Evolutionary conservation across 1,140 invertebrate species (phyloP).

Genomic region (Trinorchestia longiramus): DNA sequence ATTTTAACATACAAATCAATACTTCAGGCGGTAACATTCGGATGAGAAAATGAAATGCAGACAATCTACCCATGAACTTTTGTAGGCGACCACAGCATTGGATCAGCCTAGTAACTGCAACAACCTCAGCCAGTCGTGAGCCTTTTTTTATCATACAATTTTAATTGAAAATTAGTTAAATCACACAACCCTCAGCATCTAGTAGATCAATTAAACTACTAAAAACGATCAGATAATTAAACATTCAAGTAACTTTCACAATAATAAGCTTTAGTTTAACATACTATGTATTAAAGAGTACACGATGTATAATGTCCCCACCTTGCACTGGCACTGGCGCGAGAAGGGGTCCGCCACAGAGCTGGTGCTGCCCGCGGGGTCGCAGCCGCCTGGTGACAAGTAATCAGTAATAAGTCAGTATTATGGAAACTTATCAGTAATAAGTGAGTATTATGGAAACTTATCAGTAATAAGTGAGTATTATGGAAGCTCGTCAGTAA

Average conservation of each 20-base stretch:
- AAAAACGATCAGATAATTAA: background rate
- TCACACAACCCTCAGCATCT: too few relatives aligned
- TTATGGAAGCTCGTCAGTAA: too few relatives aligned
- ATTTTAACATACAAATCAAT: background rate
- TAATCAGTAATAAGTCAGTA: background rate
- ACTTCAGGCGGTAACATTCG: too few relatives aligned
- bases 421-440: too few relatives aligned
- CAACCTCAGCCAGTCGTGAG: background rate
- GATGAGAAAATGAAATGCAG: too few relatives aligned
- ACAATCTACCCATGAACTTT: background rate
- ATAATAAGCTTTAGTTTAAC: background rate
- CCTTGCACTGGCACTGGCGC: constrained; percentile 86
- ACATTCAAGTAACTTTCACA: background rate
- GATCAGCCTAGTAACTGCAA: background rate
- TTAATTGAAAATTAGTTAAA: background rate
- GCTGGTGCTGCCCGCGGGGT: constrained; percentile 77
- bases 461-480: too few relatives aligned
- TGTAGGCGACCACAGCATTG: background rate
- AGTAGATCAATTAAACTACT: too few relatives aligned
- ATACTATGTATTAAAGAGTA: background rate
- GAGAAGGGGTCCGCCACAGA: constrained; percentile 72
- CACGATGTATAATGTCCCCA: constrained; percentile 68
- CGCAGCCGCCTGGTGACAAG: constrained; percentile 72
- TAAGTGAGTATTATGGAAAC: too few relatives aligned
- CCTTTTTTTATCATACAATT: background rate